Evolutionary conservation across 2,888 invertebrate species (phyloP).

Genomic region (Rhagonycha lutea): DNA sequence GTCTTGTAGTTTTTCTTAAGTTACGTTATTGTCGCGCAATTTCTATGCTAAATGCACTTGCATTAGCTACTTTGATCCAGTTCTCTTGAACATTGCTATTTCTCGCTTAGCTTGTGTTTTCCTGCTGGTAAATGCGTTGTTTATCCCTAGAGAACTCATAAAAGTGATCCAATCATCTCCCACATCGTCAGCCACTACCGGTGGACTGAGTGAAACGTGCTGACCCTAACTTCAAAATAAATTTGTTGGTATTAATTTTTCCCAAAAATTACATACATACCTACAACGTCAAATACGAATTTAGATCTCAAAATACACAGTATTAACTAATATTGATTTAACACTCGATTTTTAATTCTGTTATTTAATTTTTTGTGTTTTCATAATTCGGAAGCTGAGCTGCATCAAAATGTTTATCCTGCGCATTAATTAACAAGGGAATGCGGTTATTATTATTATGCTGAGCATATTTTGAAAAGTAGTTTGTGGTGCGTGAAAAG

Average conservation of each 20-base stretch:
- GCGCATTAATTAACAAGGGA: background rate
- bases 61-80: constrained; percentile 32
- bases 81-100: constrained; percentile 29
- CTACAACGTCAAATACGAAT: background rate
- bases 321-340: background rate
- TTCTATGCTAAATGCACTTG: constrained; percentile 43
- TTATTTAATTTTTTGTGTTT: background rate
- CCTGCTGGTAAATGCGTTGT: constrained; percentile 52
- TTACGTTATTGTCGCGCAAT: constrained; percentile 26
- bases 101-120: constrained; percentile 44
- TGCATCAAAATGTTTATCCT: background rate
- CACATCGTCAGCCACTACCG: constrained; percentile 46
- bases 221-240: constrained; percentile 41
- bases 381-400: background rate
- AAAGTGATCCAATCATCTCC: constrained; percentile 60
- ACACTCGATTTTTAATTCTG: background rate
- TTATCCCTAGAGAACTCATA: constrained; percentile 57
- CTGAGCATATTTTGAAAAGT: background rate
- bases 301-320: background rate
- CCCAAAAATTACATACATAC: background rate
- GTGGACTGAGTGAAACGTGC: constrained; percentile 38
- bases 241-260: constrained; percentile 42
- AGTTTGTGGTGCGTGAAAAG: background rate
- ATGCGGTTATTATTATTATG: background rate
- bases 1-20: constrained; percentile 17